phyloP scores from a whole-genome alignment of 2,113 vertebrate genomes.

The Cryptotis parvus region DNA sequence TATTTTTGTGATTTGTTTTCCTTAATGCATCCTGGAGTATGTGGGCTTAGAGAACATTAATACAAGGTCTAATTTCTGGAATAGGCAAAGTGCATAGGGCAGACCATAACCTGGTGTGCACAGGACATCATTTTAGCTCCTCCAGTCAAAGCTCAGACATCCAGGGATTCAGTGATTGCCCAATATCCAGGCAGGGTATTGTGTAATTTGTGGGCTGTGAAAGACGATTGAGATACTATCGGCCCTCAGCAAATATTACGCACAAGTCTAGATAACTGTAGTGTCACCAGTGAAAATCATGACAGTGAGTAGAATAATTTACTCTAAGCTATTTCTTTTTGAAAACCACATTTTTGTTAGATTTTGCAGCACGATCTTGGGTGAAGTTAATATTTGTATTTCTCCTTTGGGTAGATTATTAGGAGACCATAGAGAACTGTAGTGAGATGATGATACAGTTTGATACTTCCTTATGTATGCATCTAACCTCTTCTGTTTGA shows the following conservation, averaged over 20 bases:
- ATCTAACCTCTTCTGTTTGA: conserved; percentile 62
- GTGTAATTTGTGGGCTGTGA: neutral
- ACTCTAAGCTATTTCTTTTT: neutral
- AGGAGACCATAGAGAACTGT: conserved; percentile 47
- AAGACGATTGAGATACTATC: neutral
- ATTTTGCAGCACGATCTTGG: conserved; percentile 48
- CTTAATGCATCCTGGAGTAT: conserved; percentile 3
- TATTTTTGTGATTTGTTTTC: conserved; percentile 5
- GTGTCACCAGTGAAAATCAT: neutral
- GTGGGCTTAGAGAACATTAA: conserved; percentile 19
- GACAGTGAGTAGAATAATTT: neutral
- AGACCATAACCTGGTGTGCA: neutral
- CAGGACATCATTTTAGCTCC: neutral
- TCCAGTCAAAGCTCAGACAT: neutral
- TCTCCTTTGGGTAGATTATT: conserved; percentile 42
- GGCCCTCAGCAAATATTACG: neutral
- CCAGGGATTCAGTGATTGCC: neutral
- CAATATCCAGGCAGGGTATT: neutral
- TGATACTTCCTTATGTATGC: conserved; percentile 53
- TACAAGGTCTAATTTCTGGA: neutral
- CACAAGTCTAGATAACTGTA: neutral
- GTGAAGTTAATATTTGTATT: conserved; percentile 66
- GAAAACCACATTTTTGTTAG: neutral
- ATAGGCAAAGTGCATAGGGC: neutral
- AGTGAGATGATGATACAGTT: conserved; percentile 41